Percentiles rank a stretch among this genome's conserved stretches.
These are phyloP conservation scores for Enteromius viviparus DNA, from an alignment of 2,797 vertebrate species.

Conservation along the genomic window DNA sequence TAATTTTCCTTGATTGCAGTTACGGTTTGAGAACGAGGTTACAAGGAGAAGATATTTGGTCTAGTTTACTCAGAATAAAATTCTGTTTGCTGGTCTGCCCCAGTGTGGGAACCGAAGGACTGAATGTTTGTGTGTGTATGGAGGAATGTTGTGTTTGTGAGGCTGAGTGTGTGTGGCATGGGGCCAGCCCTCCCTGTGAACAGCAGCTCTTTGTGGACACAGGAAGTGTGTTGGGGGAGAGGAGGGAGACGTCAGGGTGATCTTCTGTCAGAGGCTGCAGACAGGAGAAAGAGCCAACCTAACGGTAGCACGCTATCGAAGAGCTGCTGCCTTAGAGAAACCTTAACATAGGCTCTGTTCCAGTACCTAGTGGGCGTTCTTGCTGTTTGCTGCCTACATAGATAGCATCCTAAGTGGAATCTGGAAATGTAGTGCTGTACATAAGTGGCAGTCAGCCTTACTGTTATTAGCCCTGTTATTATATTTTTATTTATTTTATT, in stretches of 20 bases:
- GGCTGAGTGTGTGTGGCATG: slow-evolving; percentile 38
- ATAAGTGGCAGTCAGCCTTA: background rate
- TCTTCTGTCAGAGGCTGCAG: slow-evolving; percentile 13
- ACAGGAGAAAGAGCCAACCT: slow-evolving; percentile 22
- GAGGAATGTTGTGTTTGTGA: slow-evolving; percentile 43
- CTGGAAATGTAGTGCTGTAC: background rate
- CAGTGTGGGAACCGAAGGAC: slow-evolving; percentile 33
- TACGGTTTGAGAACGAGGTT: slow-evolving; percentile 16
- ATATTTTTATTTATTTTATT: no score
- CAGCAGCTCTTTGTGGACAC: slow-evolving; percentile 76
- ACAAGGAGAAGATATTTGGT: background rate
- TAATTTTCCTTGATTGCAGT: background rate
- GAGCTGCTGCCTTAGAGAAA: background rate
- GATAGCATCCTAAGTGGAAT: background rate
- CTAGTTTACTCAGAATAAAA: background rate
- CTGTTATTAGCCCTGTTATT: no score
- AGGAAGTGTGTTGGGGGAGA: slow-evolving; percentile 68
- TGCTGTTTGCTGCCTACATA: slow-evolving; percentile 5
- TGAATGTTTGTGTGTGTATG: slow-evolving; percentile 53
- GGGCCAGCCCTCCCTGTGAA: slow-evolving; percentile 66
- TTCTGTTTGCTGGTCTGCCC: background rate
- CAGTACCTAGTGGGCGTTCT: background rate
- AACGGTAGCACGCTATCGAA: slow-evolving; percentile 3
- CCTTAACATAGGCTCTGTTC: slow-evolving; percentile 1
- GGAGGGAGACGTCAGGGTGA: slow-evolving; percentile 29